Evolutionary conservation across 2,888 invertebrate genomes (phyloP).

Genomic region (Pterobdella sp.): DNA sequence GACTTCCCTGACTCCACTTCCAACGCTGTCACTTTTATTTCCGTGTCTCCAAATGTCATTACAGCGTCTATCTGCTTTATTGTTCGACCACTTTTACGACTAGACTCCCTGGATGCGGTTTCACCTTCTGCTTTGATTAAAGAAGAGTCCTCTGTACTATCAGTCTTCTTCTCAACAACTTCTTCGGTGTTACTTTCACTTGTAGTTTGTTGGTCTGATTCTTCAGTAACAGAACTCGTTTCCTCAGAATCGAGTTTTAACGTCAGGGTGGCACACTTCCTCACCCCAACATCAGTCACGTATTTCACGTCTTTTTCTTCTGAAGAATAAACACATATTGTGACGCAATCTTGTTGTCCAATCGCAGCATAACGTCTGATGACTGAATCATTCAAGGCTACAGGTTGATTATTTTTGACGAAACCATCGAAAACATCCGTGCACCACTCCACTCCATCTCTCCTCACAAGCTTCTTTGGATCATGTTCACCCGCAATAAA

Average conservation of each 20-base stretch:
- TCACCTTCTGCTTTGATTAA: neutral
- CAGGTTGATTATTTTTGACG: slow-evolving; percentile 24
- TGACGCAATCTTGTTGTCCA: slow-evolving; percentile 52
- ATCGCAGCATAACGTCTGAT: slow-evolving; percentile 48
- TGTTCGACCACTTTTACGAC: neutral
- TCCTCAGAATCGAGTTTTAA: slow-evolving; percentile 47
- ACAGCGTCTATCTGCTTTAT: slow-evolving; percentile 9
- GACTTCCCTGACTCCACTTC: slow-evolving; percentile 23
- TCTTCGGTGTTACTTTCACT: neutral
- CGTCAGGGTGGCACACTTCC: slow-evolving; percentile 54
- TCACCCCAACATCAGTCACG: slow-evolving; percentile 56
- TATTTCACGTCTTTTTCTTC: slow-evolving; percentile 52
- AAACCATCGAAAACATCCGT: slow-evolving; percentile 28
- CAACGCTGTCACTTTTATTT: slow-evolving; percentile 28
- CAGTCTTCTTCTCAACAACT: neutral
- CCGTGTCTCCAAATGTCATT: slow-evolving; percentile 29
- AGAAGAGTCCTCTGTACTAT: neutral
- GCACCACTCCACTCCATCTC: slow-evolving; percentile 28
- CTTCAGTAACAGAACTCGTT: neutral
- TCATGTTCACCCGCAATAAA: slow-evolving; percentile 19
- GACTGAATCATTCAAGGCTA: slow-evolving; percentile 23
- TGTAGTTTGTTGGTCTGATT: slow-evolving; percentile 26
- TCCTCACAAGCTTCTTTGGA: slow-evolving; percentile 17
- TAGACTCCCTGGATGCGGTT: neutral
- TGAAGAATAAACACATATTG: slow-evolving; percentile 56